Conservation (phyloP, 1,140 invertebrate genomes). For the Zophobas atratus region DNA sequence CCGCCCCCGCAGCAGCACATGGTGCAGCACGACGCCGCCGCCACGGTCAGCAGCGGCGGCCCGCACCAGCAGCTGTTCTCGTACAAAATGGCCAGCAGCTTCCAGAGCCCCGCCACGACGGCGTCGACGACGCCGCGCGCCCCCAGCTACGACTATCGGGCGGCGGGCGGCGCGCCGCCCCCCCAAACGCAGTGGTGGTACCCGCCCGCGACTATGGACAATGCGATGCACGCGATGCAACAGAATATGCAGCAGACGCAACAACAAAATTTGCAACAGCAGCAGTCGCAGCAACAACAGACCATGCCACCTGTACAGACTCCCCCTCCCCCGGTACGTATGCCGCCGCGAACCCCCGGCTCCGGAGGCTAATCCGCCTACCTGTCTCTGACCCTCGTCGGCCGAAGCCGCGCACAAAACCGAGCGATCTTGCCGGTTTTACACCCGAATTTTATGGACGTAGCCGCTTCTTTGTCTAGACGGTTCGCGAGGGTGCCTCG, state of each 20-base stretch:
- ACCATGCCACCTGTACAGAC: constrained; percentile 66
- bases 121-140: constrained; percentile 69
- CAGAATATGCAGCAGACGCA: constrained; percentile 58
- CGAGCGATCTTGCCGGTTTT: constrained; percentile 21
- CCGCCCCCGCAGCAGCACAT: constrained; percentile 68
- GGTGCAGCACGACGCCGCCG: constrained; percentile 65
- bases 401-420: constrained; percentile 1
- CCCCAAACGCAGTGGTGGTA: constrained; percentile 79
- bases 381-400: constrained; percentile 46
- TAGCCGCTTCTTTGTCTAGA: constrained; percentile 12
- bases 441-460: constrained; percentile 10
- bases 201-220: constrained; percentile 68
- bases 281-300: constrained; percentile 61
- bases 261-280: constrained; percentile 65
- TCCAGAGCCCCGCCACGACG: constrained; percentile 77
- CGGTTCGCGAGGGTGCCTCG: too few species aligned
- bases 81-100: constrained; percentile 88
- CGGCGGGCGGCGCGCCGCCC: constrained; percentile 71
- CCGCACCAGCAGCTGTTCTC: constrained; percentile 82
- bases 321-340: constrained; percentile 64
- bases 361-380: constrained; percentile 39
- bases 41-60: constrained; percentile 70
- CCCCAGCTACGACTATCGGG: constrained; percentile 74
- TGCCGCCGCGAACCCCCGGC: constrained; percentile 9
- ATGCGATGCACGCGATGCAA: constrained; percentile 63